These are phyloP conservation scores for Plagodis dolabraria DNA, from an alignment of 2,888 invertebrate genomes.

Conservation along the genomic window DNA sequence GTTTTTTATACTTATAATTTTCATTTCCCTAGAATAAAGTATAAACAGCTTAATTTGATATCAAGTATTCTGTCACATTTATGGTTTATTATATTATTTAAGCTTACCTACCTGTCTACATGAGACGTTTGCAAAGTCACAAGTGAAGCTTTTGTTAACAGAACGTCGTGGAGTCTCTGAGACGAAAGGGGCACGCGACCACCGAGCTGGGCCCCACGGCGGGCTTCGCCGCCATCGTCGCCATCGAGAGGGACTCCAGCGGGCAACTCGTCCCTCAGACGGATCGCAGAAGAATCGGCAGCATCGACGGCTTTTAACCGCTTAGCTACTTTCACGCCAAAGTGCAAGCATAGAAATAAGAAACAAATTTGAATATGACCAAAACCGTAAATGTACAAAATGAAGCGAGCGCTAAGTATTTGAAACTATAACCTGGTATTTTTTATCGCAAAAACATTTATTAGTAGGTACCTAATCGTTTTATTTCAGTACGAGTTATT, in stretches of 20 bases:
- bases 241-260: constrained; percentile 72
- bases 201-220: constrained; percentile 74
- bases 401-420: too few relatives aligned
- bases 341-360: not conserved
- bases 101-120: too few relatives aligned
- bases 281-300: constrained; percentile 80
- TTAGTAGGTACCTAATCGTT: too few relatives aligned
- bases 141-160: constrained; percentile 42
- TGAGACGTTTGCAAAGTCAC: not conserved
- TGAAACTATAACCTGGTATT: too few relatives aligned
- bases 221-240: constrained; percentile 87
- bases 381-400: not conserved
- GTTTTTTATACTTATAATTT: too few relatives aligned
- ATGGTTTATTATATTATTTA: too few relatives aligned
- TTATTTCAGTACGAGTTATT: too few relatives aligned
- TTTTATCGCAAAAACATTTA: too few relatives aligned
- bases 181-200: constrained; percentile 79
- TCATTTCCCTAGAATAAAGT: too few relatives aligned
- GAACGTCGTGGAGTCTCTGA: constrained; percentile 73
- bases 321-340: not conserved
- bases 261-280: constrained; percentile 64
- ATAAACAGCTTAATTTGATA: too few relatives aligned
- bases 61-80: too few relatives aligned
- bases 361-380: not conserved
- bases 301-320: constrained; percentile 72